phyloP scores from a whole-genome alignment of 2,888 invertebrate genomes.

The Plagodis dolabraria region DNA sequence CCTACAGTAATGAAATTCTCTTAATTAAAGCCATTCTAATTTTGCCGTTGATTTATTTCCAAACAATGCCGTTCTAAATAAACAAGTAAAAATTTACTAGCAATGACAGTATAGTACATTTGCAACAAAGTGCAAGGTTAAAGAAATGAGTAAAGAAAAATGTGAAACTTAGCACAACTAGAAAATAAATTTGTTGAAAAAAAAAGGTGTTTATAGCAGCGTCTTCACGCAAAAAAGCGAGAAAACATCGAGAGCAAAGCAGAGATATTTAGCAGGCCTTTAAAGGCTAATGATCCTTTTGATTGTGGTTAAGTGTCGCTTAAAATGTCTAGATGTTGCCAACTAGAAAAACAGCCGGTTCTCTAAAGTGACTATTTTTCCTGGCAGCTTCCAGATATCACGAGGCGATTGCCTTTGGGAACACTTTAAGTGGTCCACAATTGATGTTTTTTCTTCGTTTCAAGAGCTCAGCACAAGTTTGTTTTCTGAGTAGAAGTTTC shows the following conservation, averaged over 20 bases:
- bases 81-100: slow-evolving; percentile 26
- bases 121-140: slow-evolving; percentile 1
- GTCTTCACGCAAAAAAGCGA: slow-evolving; percentile 74
- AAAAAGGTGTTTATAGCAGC: slow-evolving; percentile 74
- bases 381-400: slow-evolving; percentile 76
- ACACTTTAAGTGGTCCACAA: slow-evolving; percentile 71
- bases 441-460: slow-evolving; percentile 45
- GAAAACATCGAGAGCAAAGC: slow-evolving; percentile 70
- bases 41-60: slow-evolving; percentile 29
- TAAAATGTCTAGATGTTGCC: slow-evolving; percentile 81
- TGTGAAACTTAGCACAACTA: slow-evolving; percentile 68
- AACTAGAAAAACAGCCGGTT: slow-evolving; percentile 79
- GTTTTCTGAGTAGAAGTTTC: slow-evolving; percentile 20
- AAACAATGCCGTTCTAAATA: slow-evolving; percentile 28
- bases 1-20: slow-evolving; percentile 21
- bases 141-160: slow-evolving; percentile 42
- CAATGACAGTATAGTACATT: slow-evolving; percentile 30
- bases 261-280: slow-evolving; percentile 82
- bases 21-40: slow-evolving; percentile 33
- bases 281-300: slow-evolving; percentile 82
- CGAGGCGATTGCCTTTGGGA: slow-evolving; percentile 77
- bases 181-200: slow-evolving; percentile 58
- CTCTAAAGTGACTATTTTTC: slow-evolving; percentile 79
- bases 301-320: slow-evolving; percentile 83
- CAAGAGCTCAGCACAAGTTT: slow-evolving; percentile 16